Percentiles rank a stretch among this genome's conserved stretches.
These are phyloP conservation scores for Pseudococcus jackbeardsleyi DNA, from an alignment of 2,888 invertebrate genomes.

Conservation along the genomic window DNA sequence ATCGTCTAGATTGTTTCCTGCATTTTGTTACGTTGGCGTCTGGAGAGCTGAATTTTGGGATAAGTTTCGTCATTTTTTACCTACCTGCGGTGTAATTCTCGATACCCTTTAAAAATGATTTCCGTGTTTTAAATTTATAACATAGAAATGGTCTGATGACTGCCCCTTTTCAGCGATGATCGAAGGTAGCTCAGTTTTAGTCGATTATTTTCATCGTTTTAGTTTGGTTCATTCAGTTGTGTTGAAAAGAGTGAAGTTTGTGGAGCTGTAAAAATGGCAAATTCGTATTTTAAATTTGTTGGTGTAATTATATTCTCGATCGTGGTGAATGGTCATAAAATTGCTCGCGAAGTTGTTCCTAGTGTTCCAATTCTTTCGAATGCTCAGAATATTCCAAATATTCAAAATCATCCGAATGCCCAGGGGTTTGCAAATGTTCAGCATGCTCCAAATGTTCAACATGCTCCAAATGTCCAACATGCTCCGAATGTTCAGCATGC, in stretches of 20 bases:
- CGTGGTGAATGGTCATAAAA: neutral
- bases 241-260: neutral
- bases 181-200: neutral
- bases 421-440: too few species aligned
- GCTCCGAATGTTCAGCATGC: too few species aligned
- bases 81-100: neutral
- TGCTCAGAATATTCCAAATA: too few species aligned
- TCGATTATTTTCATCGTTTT: neutral
- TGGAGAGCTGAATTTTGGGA: neutral
- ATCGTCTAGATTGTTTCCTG: neutral
- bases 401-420: too few species aligned
- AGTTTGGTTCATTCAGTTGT: neutral
- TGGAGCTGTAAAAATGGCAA: neutral
- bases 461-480: too few species aligned
- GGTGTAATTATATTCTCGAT: neutral
- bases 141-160: neutral
- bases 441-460: too few species aligned
- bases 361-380: too few species aligned
- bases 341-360: neutral
- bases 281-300: neutral
- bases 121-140: neutral
- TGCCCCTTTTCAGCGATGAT: neutral
- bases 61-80: neutral
- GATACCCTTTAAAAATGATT: conserved; percentile 9
- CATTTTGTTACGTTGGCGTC: neutral